Base-by-base conservation (phyloP, 1,140 invertebrate species). In the Drosophila novamexicana region DNA sequence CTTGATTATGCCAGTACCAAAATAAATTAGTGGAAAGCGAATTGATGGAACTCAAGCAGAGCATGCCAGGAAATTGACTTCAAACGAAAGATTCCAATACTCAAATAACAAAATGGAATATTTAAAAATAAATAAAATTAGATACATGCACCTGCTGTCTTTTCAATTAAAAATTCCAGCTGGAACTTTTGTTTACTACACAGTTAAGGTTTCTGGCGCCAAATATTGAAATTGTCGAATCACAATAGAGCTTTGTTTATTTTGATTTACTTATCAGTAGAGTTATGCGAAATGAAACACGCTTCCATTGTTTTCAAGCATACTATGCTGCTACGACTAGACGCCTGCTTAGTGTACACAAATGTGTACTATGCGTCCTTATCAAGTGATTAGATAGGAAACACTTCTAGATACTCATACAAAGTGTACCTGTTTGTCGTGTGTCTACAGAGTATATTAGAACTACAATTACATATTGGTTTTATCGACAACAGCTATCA, bases 381-480 rank as follows among this genome's bases (percentile, higher is more conserved):
- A 59, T 59, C 45, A 9, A 59, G 39, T 37, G 83, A 86, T 86
- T 89, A 86, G 83, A 86, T 86, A 86, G 12, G 44, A 40, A 50
- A 78, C 62, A 63, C 58, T 42, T 49, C 12, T 32, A 50, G 73
- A 66, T 68, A 62, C 22, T 44, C 22, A 47, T 40, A 49, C 53
- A 57, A 42, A 44, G 37, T 42, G 40, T 62, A 34, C 44, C 52
- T 67, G 59, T 53, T 56, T 40, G 16, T 34, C 44, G 37, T 16
- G 37, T 69, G 68, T 62, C 39, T 63, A 65, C 14, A n/a, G 54
- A 10, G 39, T 44, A 53, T 61, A 68, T 79, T 86, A 88, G 79
- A 56, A 74, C 72, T 32, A 47, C 79, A 79, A 89, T 88, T 79
- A 88, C 80, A 83, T 47, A 82, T 80, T 80, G 29, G 50, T 75